Evolutionary conservation across 2,113 vertebrate genomes (phyloP).

Genomic region (Psittacus erithacus): DNA sequence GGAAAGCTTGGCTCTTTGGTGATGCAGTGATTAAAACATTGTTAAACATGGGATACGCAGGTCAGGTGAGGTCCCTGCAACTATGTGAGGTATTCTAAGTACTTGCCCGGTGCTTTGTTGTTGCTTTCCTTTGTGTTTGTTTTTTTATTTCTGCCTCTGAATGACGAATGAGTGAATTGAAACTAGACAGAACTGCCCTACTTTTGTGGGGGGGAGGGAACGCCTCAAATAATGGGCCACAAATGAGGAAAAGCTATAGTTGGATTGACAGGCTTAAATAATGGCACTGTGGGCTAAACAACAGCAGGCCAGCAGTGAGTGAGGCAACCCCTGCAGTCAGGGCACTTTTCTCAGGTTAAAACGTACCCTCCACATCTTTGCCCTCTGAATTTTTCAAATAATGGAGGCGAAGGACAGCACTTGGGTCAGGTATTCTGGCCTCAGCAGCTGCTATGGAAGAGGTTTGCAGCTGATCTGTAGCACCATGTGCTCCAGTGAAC

Average conservation of each 20-base stretch:
- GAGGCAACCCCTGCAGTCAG: background rate
- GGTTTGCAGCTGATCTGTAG: background rate
- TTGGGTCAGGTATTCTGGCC: background rate
- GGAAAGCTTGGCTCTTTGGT: slow-evolving; percentile 6
- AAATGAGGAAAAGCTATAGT: background rate
- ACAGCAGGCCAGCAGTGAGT: background rate
- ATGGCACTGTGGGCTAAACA: background rate
- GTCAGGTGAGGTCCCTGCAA: slow-evolving; percentile 56
- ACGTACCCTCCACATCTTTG: background rate
- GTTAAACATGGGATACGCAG: background rate
- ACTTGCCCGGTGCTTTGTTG: background rate
- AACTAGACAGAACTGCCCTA: background rate
- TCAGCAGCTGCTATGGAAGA: background rate
- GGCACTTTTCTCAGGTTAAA: background rate
- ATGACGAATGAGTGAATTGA: slow-evolving; percentile 7
- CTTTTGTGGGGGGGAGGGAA: background rate
- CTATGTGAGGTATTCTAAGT: slow-evolving; percentile 8
- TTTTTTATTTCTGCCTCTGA: slow-evolving; percentile 46
- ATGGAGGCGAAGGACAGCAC: background rate
- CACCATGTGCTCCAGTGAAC: background rate
- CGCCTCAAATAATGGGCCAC: background rate
- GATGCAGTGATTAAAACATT: slow-evolving; percentile 24
- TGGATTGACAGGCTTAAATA: background rate
- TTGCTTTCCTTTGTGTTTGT: slow-evolving; percentile 14
- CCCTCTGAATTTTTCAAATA: background rate